Percentiles rank a stretch among this genome's conserved stretches.
These are phyloP conservation scores for Himalopsyche tibetana DNA, from an alignment of 2,888 invertebrate genomes.

Conservation along the genomic window DNA sequence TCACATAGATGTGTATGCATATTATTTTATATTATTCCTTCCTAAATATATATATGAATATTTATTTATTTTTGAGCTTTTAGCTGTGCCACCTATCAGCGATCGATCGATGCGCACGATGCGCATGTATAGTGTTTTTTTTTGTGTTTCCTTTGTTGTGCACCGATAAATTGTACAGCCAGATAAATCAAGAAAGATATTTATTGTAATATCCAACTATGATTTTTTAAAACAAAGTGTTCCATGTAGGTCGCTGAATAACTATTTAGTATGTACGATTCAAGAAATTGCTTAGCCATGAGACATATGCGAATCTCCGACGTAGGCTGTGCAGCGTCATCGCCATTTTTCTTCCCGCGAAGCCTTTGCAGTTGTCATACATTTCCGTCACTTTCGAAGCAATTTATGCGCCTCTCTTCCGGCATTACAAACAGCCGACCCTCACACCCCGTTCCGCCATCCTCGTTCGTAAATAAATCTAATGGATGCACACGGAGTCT, in stretches of 20 bases:
- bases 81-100: too few species aligned
- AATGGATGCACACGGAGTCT: slow-evolving; percentile 32
- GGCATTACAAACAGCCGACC: slow-evolving; percentile 39
- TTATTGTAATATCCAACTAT: too few species aligned
- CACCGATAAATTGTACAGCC: too few species aligned
- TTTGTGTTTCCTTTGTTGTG: too few species aligned
- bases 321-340: background rate
- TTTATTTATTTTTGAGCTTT: too few species aligned
- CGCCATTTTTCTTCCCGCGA: slow-evolving; percentile 8
- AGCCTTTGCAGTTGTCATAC: slow-evolving; percentile 10
- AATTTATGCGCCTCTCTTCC: slow-evolving; percentile 51
- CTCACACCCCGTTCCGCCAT: background rate
- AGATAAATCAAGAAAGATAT: too few species aligned
- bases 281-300: background rate
- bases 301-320: background rate
- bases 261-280: background rate
- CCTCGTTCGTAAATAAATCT: slow-evolving; percentile 57
- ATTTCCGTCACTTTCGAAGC: slow-evolving; percentile 38
- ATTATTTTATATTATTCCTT: too few species aligned
- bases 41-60: too few species aligned
- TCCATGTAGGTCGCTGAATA: background rate
- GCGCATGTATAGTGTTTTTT: too few species aligned
- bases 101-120: too few species aligned
- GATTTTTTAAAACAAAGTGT: too few species aligned
- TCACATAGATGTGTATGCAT: too few species aligned